Evolutionary conservation across 2,888 invertebrate species (phyloP), one percentile per base, ranked within the genome.

Genomic region (Drosophila algonquin): DNA sequence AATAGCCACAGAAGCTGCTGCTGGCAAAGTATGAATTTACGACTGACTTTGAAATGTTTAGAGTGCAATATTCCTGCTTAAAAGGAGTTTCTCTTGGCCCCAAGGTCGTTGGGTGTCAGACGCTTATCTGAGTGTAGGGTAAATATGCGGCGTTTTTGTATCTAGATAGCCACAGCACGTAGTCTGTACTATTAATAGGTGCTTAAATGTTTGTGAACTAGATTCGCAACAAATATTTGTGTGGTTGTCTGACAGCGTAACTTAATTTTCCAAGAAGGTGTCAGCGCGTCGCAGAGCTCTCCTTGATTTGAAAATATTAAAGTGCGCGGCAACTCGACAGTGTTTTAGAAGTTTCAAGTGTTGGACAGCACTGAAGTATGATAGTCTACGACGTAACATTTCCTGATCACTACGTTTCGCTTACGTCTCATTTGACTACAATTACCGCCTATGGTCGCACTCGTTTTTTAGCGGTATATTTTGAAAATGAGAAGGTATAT

Each of bases 71-170:
- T 44, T 70, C 47, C 73, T 51, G 40, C 51, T 74, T 53, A 56
- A 55, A 47, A 24, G 68, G 68, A 72, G 63, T 53, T 24, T n/a
- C 32, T 44, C n/a, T 30, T 30, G 60, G 45, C 60, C 12, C 24
- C 63, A 63, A 73, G 70, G 73, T 63, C 70, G 24, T 35, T 52
- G 30, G 18, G 51, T 44, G 63, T 65, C 71, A 68, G 46, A 12
- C 18, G 40, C 30, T 57, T 67, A 67, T 67, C 67, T 57, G 35
- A 59, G 45, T 51, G 30, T 3, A 2, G n/a, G 58, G 70, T 46
- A 67, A 70, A 67, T 51, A 67, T 72, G 71, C 71, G 57, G 71
- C 46, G 67, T 68, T 67, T 75, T 72, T 68, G 35, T 53, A 74
- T 30, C 40, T 18, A 62, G 27, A 44, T 35, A 16, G 53, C n/a